phyloP scores from a whole-genome alignment of 53 echinoderm and acorn worm genomes.

The Henricia sp. region DNA sequence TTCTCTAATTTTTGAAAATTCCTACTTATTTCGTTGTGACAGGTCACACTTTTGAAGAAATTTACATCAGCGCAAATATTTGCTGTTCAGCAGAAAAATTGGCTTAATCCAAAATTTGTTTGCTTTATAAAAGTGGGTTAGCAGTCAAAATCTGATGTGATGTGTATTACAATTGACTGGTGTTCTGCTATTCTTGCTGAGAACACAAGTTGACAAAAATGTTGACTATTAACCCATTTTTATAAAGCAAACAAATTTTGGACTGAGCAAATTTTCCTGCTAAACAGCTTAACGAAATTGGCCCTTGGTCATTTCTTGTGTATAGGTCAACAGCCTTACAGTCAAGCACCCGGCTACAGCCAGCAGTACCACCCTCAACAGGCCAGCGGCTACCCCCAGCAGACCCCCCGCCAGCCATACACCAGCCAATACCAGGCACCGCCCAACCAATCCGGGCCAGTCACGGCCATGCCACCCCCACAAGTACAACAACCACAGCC shows the following conservation, averaged over 20 bases:
- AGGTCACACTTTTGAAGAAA: neutral
- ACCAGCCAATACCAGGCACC: constrained; percentile 64
- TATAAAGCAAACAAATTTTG: no score
- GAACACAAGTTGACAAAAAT: no score
- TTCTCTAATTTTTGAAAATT: no score
- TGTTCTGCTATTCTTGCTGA: no score
- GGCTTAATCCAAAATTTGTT: no score
- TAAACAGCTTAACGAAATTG: neutral
- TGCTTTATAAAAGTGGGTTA: no score
- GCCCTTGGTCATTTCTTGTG: neutral
- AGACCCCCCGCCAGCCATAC: constrained; percentile 73
- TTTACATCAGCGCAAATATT: neutral
- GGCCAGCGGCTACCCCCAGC: constrained; percentile 68
- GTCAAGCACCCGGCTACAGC: constrained; percentile 75
- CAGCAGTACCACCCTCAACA: constrained; percentile 80
- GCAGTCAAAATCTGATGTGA: no score
- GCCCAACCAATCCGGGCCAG: constrained; percentile 25
- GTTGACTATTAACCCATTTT: no score
- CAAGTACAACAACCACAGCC: constrained; percentile 63
- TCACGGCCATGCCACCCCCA: constrained; percentile 68
- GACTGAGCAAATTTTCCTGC: no score
- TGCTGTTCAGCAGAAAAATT: no score
- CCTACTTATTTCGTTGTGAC: neutral
- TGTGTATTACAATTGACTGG: no score
- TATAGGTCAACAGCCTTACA: constrained; percentile 83